phyloP scores from a whole-genome alignment of 2,888 invertebrate genomes.

The Laspeyria flexula region DNA sequence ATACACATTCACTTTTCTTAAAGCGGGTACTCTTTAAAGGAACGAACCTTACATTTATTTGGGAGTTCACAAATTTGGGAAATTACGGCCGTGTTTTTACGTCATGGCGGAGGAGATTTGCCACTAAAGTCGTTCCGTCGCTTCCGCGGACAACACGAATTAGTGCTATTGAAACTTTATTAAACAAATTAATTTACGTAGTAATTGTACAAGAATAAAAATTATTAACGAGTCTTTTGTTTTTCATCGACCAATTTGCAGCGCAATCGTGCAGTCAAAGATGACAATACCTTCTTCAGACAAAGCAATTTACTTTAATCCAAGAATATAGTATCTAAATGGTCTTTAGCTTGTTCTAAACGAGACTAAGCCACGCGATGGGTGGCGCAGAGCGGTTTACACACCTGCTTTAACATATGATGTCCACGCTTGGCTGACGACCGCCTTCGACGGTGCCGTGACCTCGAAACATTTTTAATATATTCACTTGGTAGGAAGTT shows the following conservation, averaged over 20 bases:
- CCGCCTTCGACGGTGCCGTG: constrained; percentile 32
- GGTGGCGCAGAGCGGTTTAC: constrained; percentile 43
- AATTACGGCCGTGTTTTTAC: too few relatives aligned
- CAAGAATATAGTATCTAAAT: constrained; percentile 7
- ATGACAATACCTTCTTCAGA: too few relatives aligned
- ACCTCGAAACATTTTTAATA: constrained; percentile 47
- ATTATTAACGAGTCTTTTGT: too few relatives aligned
- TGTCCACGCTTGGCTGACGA: constrained; percentile 51
- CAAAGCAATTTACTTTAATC: background rate
- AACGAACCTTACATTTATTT: background rate
- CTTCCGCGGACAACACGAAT: background rate
- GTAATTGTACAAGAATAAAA: too few relatives aligned
- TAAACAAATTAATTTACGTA: too few relatives aligned
- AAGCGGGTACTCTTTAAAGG: background rate
- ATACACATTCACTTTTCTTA: background rate
- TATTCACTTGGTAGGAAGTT: constrained; percentile 22
- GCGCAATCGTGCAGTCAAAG: too few relatives aligned
- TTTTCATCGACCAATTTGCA: too few relatives aligned
- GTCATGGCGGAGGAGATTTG: too few relatives aligned
- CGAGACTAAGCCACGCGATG: constrained; percentile 58
- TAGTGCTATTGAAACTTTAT: too few relatives aligned
- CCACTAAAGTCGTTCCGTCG: too few relatives aligned
- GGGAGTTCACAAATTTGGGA: too few relatives aligned
- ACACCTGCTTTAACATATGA: constrained; percentile 62
- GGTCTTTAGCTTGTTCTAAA: constrained; percentile 29